A percentile compares a stretch with the other conserved stretches of the same genome.
Conservation (phyloP, 2,797 vertebrate species). For the Pristis pectinata region DNA sequence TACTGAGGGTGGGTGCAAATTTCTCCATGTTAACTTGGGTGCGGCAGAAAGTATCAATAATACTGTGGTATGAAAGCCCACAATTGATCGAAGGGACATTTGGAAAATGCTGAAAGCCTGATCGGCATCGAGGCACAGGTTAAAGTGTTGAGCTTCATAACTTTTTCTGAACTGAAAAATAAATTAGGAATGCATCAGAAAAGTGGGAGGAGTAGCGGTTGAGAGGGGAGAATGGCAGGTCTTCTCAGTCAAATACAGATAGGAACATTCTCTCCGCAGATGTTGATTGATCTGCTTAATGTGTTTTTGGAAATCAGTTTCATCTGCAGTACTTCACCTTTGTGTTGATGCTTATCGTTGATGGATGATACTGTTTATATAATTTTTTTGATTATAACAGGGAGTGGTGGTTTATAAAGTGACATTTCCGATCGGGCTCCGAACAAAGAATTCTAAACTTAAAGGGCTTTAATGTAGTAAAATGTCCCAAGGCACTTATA, state of each 20-base stretch:
- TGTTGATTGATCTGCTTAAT: neutral
- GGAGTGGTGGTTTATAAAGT: neutral
- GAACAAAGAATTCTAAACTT: neutral
- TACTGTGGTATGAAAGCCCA: constrained; percentile 7
- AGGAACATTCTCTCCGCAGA: neutral
- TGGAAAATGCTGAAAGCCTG: no score
- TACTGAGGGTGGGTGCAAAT: neutral
- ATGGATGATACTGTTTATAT: neutral
- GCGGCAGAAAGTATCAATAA: neutral
- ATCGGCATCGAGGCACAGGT: neutral
- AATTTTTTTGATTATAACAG: neutral
- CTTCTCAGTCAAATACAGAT: neutral
- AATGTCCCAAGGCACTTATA: neutral
- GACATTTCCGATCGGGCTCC: neutral
- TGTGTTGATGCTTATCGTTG: neutral
- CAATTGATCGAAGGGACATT: neutral
- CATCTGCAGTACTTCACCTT: neutral
- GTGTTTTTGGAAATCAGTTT: neutral
- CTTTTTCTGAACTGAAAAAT: neutral
- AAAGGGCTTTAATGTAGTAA: neutral
- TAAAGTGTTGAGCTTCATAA: no score
- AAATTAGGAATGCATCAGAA: neutral
- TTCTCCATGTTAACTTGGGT: neutral
- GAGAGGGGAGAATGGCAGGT: neutral
- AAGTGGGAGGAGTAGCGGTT: neutral